These are phyloP conservation scores for Geotrupes spiniger DNA, from an alignment of 2,888 invertebrate species.

Conservation along the genomic window DNA sequence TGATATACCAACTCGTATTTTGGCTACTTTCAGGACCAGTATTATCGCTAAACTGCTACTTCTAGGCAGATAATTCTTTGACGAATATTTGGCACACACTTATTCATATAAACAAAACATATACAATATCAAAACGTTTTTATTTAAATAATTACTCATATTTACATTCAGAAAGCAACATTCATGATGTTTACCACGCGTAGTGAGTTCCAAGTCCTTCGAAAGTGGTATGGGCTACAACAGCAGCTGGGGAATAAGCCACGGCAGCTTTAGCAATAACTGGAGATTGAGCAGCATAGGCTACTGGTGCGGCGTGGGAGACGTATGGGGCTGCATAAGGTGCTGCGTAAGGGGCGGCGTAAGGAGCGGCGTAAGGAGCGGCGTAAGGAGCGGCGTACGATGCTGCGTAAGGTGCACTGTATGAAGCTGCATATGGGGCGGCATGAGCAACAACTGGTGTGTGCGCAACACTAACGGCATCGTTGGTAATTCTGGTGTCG, in stretches of 20 bases:
- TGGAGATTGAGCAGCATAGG: constrained; percentile 34
- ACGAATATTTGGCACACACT: too few species aligned
- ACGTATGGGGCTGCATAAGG: constrained; percentile 36
- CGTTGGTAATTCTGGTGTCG: constrained; percentile 59
- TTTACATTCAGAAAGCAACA: neutral
- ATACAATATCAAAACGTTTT: too few species aligned
- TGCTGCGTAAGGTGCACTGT: constrained; percentile 41
- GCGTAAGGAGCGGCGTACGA: constrained; percentile 13
- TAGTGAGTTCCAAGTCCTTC: constrained; percentile 63
- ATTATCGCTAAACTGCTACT: too few species aligned
- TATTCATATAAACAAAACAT: too few species aligned
- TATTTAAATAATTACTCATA: too few species aligned
- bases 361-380: constrained; percentile 25
- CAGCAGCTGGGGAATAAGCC: constrained; percentile 59
- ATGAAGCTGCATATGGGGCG: constrained; percentile 43
- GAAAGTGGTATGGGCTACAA: constrained; percentile 64
- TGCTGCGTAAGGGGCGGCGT: constrained; percentile 45
- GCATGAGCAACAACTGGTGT: constrained; percentile 49
- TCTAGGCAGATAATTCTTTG: too few species aligned
- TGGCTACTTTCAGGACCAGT: too few species aligned
- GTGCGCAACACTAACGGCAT: constrained; percentile 51
- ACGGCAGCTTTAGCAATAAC: constrained; percentile 44
- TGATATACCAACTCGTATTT: too few species aligned
- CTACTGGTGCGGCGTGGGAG: constrained; percentile 33
- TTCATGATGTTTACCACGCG: constrained; percentile 55